These are phyloP conservation scores for Distichodus sexfasciatus DNA, from an alignment of 2,797 vertebrate genomes.

Conservation along the genomic window DNA sequence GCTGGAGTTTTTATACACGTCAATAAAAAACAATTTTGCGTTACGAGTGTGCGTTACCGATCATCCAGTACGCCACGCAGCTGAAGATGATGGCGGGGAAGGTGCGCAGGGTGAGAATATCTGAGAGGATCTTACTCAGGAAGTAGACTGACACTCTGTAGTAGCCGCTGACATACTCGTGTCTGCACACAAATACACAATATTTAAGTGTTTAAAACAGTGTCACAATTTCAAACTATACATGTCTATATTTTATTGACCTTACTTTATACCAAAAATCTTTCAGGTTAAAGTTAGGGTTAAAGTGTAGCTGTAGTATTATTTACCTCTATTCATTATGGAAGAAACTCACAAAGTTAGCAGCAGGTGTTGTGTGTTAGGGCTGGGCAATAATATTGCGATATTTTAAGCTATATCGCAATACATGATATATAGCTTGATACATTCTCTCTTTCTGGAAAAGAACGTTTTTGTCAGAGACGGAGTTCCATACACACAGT, in stretches of 20 bases:
- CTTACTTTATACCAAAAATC: no score
- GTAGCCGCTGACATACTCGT: conserved; percentile 95
- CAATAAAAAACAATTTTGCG: not conserved
- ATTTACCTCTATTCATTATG: no score
- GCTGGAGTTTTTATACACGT: not conserved
- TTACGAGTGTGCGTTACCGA: conserved; percentile 62
- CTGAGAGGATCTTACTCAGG: conserved; percentile 84
- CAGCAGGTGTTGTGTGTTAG: no score
- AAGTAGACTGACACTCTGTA: conserved; percentile 90
- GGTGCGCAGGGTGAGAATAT: conserved; percentile 85
- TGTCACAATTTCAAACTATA: not conserved
- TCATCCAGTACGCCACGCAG: conserved; percentile 86
- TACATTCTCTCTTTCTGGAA: no score
- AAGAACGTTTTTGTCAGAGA: no score
- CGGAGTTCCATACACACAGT: no score
- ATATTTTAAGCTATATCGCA: no score
- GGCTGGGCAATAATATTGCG: no score
- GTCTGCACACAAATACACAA: conserved; percentile 69
- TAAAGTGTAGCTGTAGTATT: no score
- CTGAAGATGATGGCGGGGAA: conserved; percentile 83
- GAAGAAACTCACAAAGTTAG: no score
- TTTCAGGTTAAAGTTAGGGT: no score
- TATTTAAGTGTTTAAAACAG: not conserved
- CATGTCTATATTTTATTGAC: not conserved
- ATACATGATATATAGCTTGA: no score